These are phyloP conservation scores for Parthenolecanium corni DNA, from an alignment of 2,888 invertebrate genomes.

Conservation along the genomic window DNA sequence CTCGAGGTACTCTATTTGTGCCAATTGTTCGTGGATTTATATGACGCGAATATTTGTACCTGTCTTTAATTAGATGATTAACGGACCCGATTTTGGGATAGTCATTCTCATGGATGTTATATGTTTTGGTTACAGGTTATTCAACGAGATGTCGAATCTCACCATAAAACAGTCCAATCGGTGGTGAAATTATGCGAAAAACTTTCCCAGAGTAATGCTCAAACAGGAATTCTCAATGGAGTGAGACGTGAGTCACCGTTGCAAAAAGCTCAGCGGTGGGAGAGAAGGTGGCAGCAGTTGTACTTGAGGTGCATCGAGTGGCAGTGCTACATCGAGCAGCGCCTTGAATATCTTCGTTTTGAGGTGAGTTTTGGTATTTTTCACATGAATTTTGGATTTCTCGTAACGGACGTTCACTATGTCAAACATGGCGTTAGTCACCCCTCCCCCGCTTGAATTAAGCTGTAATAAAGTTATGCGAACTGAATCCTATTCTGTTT, in stretches of 20 bases:
- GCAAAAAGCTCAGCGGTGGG: constrained; percentile 57
- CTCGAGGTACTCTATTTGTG: no score
- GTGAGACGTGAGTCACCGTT: constrained; percentile 37
- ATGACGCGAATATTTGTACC: no score
- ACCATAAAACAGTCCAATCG: constrained; percentile 68
- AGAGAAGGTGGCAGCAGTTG: constrained; percentile 79
- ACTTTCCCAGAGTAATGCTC: constrained; percentile 41
- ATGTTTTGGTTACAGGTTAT: constrained; percentile 56
- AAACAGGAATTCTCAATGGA: constrained; percentile 10
- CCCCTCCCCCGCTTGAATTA: no score
- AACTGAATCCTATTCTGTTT: no score
- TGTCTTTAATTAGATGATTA: no score
- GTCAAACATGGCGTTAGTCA: no score
- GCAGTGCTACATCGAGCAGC: constrained; percentile 77
- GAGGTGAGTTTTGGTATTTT: constrained; percentile 17
- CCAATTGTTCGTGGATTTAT: no score
- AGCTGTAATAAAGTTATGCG: no score
- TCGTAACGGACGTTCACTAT: background rate
- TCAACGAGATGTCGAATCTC: constrained; percentile 85
- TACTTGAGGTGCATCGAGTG: constrained; percentile 83
- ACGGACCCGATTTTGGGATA: no score
- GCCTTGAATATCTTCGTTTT: constrained; percentile 5
- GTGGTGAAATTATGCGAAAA: constrained; percentile 64
- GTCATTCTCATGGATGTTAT: no score
- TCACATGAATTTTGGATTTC: background rate